Conservation (phyloP, 1,140 invertebrate species). For the Drosophila ohnishii region DNA sequence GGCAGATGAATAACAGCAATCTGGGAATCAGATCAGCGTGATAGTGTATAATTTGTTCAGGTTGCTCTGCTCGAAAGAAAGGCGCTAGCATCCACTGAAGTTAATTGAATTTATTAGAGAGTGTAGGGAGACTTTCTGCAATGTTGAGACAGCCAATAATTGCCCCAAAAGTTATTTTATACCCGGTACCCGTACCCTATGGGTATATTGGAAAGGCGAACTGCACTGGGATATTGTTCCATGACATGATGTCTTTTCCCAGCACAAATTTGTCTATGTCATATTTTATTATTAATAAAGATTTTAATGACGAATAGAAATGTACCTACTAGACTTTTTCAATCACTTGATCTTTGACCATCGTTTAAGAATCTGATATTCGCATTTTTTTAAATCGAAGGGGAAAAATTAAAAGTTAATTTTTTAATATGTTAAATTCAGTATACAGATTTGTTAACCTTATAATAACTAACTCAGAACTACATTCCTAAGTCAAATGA, state of each 20-base stretch:
- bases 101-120: slow-evolving; percentile 69
- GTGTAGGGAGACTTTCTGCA: slow-evolving; percentile 20
- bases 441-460: no score
- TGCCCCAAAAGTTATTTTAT: background rate
- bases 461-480: no score
- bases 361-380: no score
- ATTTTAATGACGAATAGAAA: no score
- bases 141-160: background rate
- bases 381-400: no score
- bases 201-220: background rate
- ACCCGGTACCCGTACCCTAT: background rate
- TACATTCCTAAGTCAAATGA: no score
- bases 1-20: slow-evolving; percentile 60
- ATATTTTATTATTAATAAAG: no score
- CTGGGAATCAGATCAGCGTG: slow-evolving; percentile 79
- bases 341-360: no score
- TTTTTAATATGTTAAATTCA: no score
- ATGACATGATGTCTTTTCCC: background rate
- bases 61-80: slow-evolving; percentile 35
- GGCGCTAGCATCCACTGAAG: slow-evolving; percentile 27
- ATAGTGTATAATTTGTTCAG: slow-evolving; percentile 74
- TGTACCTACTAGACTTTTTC: no score
- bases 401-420: no score
- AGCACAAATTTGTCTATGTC: background rate
- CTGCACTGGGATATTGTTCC: background rate